These are phyloP conservation scores for Antidorcas marsupialis DNA, from an alignment of 2,113 vertebrate species.

Conservation along the genomic window DNA sequence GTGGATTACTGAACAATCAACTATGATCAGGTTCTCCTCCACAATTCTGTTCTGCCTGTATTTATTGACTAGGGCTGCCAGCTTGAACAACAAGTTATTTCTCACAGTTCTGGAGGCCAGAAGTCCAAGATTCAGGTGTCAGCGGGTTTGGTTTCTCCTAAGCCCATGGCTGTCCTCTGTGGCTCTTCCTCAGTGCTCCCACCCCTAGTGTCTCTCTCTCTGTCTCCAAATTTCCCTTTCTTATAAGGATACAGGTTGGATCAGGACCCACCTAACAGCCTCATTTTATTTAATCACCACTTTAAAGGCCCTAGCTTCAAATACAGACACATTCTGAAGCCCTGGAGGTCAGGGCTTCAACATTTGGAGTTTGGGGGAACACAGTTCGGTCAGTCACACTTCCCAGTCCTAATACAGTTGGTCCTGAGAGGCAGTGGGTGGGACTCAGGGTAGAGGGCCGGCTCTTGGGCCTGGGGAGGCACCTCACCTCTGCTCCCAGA, in stretches of 20 bases:
- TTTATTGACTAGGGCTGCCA: background rate
- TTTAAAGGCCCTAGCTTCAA: background rate
- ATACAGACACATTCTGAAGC: background rate
- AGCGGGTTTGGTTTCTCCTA: background rate
- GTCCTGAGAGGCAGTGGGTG: background rate
- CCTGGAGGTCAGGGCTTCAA: background rate
- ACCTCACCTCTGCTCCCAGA: background rate
- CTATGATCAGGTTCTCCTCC: background rate
- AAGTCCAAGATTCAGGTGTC: background rate
- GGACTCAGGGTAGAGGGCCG: constrained; percentile 9
- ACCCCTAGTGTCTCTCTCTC: background rate
- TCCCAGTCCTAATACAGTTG: background rate
- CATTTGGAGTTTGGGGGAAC: background rate
- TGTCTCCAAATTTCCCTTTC: background rate
- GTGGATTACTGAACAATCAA: constrained; percentile 2
- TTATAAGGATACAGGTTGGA: background rate
- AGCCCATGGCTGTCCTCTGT: background rate
- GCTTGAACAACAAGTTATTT: background rate
- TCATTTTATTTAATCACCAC: background rate
- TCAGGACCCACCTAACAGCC: background rate
- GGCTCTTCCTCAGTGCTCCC: background rate
- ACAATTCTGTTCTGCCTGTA: background rate
- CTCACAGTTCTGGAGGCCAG: background rate
- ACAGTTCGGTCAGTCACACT: background rate
- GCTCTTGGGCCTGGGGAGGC: background rate